Percentiles rank a stretch among this genome's conserved stretches.
Conservation (phyloP, 2,888 invertebrate genomes). For the Mythimna impura region DNA sequence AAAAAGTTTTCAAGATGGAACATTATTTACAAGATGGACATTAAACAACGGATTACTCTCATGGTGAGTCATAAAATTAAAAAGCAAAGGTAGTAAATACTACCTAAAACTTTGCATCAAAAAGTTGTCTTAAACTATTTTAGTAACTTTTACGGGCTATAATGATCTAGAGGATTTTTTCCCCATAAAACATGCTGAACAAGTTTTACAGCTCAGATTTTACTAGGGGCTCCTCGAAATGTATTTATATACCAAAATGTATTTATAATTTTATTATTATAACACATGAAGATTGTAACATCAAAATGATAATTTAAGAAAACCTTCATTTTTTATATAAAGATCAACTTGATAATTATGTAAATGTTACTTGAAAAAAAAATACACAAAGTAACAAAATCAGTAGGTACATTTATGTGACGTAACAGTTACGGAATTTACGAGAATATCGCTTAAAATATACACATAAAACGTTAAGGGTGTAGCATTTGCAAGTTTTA, state of each 20-base stretch:
- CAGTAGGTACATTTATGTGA: slow-evolving; percentile 67
- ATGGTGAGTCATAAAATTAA: slow-evolving; percentile 73
- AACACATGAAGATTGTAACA: slow-evolving; percentile 8
- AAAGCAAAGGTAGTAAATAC: slow-evolving; percentile 72
- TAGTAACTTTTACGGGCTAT: slow-evolving; percentile 59
- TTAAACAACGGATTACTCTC: slow-evolving; percentile 67
- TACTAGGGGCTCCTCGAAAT: slow-evolving; percentile 10
- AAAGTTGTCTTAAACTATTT: slow-evolving; percentile 63
- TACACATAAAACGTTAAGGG: slow-evolving; percentile 72
- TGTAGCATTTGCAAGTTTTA: slow-evolving; percentile 74
- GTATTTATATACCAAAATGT: slow-evolving; percentile 1
- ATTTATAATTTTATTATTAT: slow-evolving; percentile 22
- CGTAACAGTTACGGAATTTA: slow-evolving; percentile 80
- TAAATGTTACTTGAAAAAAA: slow-evolving; percentile 60
- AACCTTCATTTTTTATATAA: slow-evolving; percentile 36
- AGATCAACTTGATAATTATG: slow-evolving; percentile 51
- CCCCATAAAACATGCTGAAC: slow-evolving; percentile 31
- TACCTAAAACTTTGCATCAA: slow-evolving; percentile 64
- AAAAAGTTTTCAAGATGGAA: slow-evolving; percentile 42
- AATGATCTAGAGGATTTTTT: slow-evolving; percentile 48
- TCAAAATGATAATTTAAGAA: slow-evolving; percentile 30
- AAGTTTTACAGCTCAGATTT: slow-evolving; percentile 27
- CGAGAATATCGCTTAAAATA: slow-evolving; percentile 77
- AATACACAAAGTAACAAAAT: slow-evolving; percentile 66
- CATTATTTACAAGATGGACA: slow-evolving; percentile 53